Percentiles rank a stretch among this genome's conserved stretches.
These are phyloP conservation scores for Drosophila athabasca DNA, from an alignment of 1,140 invertebrate species.

Conservation along the genomic window DNA sequence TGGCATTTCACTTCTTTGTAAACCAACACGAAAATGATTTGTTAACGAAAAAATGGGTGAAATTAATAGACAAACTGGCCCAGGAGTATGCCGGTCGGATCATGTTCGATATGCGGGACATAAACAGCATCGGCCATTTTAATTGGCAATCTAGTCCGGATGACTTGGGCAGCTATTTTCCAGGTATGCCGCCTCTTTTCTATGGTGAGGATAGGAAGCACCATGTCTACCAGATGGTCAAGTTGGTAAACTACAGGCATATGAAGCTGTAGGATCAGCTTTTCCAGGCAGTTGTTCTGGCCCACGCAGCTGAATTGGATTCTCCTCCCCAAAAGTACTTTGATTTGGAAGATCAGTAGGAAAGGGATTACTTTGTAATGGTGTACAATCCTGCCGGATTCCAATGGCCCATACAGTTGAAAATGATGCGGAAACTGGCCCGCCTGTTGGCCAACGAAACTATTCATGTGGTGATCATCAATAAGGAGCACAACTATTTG, in stretches of 20 bases:
- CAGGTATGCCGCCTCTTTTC: constrained; percentile 36
- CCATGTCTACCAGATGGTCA: constrained; percentile 46
- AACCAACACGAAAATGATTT: constrained; percentile 3
- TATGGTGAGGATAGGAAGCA: constrained; percentile 30
- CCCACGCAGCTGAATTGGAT: constrained; percentile 6
- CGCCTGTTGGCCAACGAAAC: constrained; percentile 27
- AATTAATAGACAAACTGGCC: constrained; percentile 17
- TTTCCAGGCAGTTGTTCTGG: constrained; percentile 35
- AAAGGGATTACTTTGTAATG: constrained; percentile 38
- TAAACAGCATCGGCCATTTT: constrained; percentile 20
- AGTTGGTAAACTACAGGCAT: constrained; percentile 46
- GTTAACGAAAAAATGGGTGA: constrained; percentile 14
- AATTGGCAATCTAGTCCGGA: constrained; percentile 22
- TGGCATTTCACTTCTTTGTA: constrained; percentile 43
- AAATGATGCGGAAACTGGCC: constrained; percentile 37
- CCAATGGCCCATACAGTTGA: constrained; percentile 39
- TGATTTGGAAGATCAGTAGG: constrained; percentile 10
- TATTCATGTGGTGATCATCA: constrained; percentile 33
- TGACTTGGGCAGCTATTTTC: constrained; percentile 37
- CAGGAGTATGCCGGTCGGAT: constrained; percentile 34
- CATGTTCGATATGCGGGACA: constrained; percentile 27
- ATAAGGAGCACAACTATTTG: constrained; percentile 45
- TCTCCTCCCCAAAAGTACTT: constrained; percentile 34
- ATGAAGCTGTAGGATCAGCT: no score
- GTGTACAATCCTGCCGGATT: constrained; percentile 50